Evolutionary conservation across 2,113 vertebrate genomes (phyloP).

Genomic region (Vanacampus margaritifer): DNA sequence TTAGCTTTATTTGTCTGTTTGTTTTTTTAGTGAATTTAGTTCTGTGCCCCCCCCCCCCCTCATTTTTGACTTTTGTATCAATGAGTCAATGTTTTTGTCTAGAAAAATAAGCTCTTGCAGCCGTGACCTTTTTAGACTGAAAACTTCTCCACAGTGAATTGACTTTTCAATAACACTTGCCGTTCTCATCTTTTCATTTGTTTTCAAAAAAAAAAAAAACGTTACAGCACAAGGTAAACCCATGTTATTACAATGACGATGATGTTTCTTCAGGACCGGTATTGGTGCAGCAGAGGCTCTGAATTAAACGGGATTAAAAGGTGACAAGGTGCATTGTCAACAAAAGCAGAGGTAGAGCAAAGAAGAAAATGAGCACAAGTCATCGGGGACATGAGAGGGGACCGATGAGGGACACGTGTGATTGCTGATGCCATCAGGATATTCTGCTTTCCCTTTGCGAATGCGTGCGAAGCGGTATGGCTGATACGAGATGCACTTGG

Average conservation of each 20-base stretch:
- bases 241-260: neutral
- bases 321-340: neutral
- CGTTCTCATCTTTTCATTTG: slow-evolving; percentile 21
- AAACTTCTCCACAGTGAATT: neutral
- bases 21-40: neutral
- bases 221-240: slow-evolving; percentile 8
- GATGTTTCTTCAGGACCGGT: neutral
- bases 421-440: slow-evolving; percentile 58
- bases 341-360: neutral
- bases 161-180: slow-evolving; percentile 4
- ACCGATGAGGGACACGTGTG: slow-evolving; percentile 40
- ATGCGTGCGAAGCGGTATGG: too few species aligned
- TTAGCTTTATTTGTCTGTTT: too few species aligned
- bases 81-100: neutral
- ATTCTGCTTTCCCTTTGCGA: slow-evolving; percentile 2
- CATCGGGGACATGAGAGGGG: slow-evolving; percentile 26
- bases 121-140: neutral
- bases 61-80: neutral
- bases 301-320: neutral
- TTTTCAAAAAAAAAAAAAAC: slow-evolving; percentile 28
- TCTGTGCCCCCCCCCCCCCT: neutral
- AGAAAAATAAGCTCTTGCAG: slow-evolving; percentile 3
- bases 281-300: neutral
- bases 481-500: neutral
- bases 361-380: slow-evolving; percentile 16